Evolutionary conservation across 2,113 vertebrate species (phyloP).

Genomic region (Prolemur simus): DNA sequence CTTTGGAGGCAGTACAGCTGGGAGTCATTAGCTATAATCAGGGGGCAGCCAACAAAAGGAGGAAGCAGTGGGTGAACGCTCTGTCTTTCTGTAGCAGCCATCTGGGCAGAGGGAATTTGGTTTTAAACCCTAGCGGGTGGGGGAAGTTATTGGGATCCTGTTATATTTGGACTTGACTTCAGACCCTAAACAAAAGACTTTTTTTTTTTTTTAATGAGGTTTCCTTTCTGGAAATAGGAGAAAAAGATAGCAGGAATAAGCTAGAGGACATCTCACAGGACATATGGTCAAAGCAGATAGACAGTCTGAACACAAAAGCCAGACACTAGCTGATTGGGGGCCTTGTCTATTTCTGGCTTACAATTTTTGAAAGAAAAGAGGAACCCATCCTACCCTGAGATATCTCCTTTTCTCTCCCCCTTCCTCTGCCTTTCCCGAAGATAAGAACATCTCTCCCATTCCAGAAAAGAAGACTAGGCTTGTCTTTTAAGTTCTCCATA

Average conservation of each 20-base stretch:
- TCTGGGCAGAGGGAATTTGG: constrained; percentile 77
- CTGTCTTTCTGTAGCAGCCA: constrained; percentile 75
- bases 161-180: constrained; percentile 80
- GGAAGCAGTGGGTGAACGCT: constrained; percentile 74
- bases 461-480: not conserved
- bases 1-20: constrained; percentile 79
- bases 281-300: constrained; percentile 1
- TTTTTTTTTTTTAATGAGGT: not conserved
- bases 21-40: constrained; percentile 79
- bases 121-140: constrained; percentile 72
- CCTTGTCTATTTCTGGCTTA: not conserved
- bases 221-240: constrained; percentile 58
- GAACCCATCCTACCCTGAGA: not conserved
- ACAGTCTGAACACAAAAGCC: constrained; percentile 16
- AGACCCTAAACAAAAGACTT: constrained; percentile 71
- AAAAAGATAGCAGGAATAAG: constrained; percentile 25
- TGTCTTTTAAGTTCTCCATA: not conserved
- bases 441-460: constrained; percentile 6
- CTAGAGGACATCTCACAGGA: not conserved
- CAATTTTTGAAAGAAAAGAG: not conserved
- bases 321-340: not conserved
- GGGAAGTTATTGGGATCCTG: constrained; percentile 70
- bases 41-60: constrained; percentile 75
- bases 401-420: not conserved
- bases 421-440: not conserved